These are phyloP conservation scores for Anguilla pacifica DNA, from an alignment of 2,797 vertebrate genomes.

Conservation along the genomic window DNA sequence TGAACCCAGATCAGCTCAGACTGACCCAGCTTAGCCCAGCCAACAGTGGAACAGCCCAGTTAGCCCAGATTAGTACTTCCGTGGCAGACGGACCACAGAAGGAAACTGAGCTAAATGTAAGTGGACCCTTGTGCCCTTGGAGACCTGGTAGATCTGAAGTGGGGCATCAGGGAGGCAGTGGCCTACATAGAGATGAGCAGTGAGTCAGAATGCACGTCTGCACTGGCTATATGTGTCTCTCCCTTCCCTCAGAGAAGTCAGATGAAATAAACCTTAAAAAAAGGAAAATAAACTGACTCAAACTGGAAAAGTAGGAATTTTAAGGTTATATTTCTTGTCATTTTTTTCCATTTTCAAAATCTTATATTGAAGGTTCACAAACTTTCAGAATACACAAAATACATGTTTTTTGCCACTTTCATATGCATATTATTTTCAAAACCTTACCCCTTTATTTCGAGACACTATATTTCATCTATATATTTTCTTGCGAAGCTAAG, in stretches of 20 bases:
- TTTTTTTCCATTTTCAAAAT: neutral
- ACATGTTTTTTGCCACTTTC: neutral
- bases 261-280: neutral
- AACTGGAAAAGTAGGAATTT: neutral
- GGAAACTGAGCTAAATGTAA: neutral
- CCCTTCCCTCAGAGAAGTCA: neutral
- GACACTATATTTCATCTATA: neutral
- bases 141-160: neutral
- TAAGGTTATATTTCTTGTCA: neutral
- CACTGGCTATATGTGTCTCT: neutral
- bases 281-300: neutral
- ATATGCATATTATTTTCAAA: neutral
- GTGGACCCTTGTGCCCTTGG: neutral
- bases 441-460: neutral
- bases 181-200: conserved; percentile 1
- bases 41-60: neutral
- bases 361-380: neutral
- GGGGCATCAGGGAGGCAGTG: neutral
- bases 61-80: neutral
- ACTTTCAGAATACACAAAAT: neutral
- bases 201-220: neutral
- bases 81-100: neutral
- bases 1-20: neutral
- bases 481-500: neutral
- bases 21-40: neutral